Evolutionary conservation across 2,797 vertebrate genomes (phyloP).

Genomic region (Chelidonichthys spinosus): DNA sequence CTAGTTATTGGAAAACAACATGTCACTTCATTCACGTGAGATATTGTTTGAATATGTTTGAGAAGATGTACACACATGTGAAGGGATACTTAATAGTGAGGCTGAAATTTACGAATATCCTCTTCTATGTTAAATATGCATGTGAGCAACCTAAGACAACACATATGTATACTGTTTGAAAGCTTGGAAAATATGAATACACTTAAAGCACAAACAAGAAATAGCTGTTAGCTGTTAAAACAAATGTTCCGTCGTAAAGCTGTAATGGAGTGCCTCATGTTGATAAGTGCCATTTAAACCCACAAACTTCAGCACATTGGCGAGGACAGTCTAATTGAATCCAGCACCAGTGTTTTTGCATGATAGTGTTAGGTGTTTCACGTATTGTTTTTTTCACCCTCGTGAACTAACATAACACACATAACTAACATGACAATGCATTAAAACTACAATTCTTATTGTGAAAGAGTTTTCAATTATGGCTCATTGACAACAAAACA

Average conservation of each 20-base stretch:
- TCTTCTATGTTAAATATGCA: neutral
- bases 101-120: constrained; percentile 4
- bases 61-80: too few species aligned
- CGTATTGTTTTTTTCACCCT: neutral
- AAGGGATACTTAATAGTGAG: neutral
- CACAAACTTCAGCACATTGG: neutral
- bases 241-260: too few species aligned
- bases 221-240: too few species aligned
- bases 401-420: neutral
- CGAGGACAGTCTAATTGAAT: neutral
- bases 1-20: constrained; percentile 20
- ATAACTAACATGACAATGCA: neutral
- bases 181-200: too few species aligned
- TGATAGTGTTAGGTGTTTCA: neutral
- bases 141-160: neutral
- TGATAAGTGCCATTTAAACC: neutral
- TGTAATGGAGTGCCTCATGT: too few species aligned
- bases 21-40: constrained; percentile 6
- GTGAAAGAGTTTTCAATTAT: neutral
- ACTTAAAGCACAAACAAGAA: too few species aligned
- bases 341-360: neutral
- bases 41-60: neutral
- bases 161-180: too few species aligned
- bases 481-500: constrained; percentile 3
- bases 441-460: neutral